phyloP scores from a whole-genome alignment of 2,113 vertebrate genomes.

The Stictonetta naevosa region DNA sequence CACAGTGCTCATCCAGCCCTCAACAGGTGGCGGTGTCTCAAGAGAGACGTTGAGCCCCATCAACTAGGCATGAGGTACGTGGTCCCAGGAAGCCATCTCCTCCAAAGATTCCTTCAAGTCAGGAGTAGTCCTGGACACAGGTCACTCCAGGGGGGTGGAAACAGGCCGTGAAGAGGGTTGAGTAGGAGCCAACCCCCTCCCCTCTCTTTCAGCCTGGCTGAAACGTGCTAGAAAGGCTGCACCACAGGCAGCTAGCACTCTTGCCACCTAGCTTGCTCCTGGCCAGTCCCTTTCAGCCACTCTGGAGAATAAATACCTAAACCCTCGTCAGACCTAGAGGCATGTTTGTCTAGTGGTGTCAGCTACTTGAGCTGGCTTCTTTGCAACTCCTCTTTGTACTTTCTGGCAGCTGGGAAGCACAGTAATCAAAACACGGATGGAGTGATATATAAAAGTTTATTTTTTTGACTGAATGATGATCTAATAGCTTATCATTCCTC shows the following conservation, averaged over 20 bases:
- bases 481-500: slow-evolving; percentile 64
- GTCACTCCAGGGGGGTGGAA: neutral
- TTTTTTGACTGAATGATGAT: slow-evolving; percentile 46
- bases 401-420: slow-evolving; percentile 37
- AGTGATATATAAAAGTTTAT: slow-evolving; percentile 41
- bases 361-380: slow-evolving; percentile 33
- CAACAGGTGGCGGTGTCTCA: neutral
- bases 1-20: neutral
- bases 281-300: neutral
- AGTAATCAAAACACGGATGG: slow-evolving; percentile 37
- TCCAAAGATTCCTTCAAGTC: neutral
- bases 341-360: slow-evolving; percentile 16
- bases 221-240: neutral
- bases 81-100: neutral
- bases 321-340: neutral
- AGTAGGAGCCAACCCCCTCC: neutral
- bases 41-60: neutral
- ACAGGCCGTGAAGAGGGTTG: neutral
- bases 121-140: neutral
- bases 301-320: neutral
- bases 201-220: neutral
- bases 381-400: slow-evolving; percentile 17
- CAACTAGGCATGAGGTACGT: rapidly evolving
- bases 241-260: neutral
- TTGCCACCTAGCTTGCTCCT: neutral